Evolutionary conservation across 1,140 invertebrate species (phyloP), one percentile per base, ranked within the genome.

Genomic region (Rhyacophila brunnea): DNA sequence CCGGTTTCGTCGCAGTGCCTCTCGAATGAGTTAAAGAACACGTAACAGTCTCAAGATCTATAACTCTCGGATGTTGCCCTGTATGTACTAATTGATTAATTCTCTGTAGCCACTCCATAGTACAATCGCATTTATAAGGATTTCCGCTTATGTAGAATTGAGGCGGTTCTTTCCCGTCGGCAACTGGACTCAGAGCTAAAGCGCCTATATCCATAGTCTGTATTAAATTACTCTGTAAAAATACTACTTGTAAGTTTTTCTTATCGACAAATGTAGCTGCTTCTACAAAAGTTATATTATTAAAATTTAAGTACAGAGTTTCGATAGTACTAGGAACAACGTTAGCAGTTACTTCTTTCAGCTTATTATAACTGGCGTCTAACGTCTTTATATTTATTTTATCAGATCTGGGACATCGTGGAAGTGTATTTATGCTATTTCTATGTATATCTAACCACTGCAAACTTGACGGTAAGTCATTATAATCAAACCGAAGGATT

Each of bases 31-130:
- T 84, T 63, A 94, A 74, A 63, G 87, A 85, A 73, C 92, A 95
- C 63, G 85, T 88, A 34, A 93, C 86, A 67, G 86, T 86, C 68
- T 92, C 88, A 66, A 93, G 80, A 77, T 95, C 92, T 79, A 91
- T 85, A 40, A 95, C 87, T 68, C 83, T 81, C 18, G 91, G 91
- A 78, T 93, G 89, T 71, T 91, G 88, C 61, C 89, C 78, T 65
- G 70, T 75, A 60, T 89, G 77, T 67, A 80, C 82, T 64, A 87
- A 77, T 70, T 87, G 84, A 78, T 90, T 90, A 66, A 91, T 87
- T 61, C 87, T 79, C 59, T 88, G 85, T 68, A 94, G 76, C 89
- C 90, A 93, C 74, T 92, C 90, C 89, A 92, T 90, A 52, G 83
- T 85, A 74, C 90, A 92, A 70, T 92, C 88, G 74, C 90, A 92